Conservation (phyloP, 2,113 vertebrate genomes). For the Tonatia bakeri region DNA sequence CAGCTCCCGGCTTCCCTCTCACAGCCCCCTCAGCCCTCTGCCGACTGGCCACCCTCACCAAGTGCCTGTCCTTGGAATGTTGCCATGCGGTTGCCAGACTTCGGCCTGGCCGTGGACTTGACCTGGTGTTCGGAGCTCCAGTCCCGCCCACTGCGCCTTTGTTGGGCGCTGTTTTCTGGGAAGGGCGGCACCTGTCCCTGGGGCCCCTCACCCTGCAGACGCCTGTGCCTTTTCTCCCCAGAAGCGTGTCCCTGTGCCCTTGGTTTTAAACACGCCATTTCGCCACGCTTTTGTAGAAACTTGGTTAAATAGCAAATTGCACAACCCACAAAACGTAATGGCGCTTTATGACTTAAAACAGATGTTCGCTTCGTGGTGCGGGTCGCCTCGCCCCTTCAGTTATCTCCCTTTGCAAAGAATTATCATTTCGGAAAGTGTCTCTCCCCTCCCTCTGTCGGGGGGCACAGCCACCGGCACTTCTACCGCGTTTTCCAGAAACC, state of each 20-base stretch:
- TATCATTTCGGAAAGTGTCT: neutral
- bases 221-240: neutral
- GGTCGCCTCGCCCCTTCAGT: neutral
- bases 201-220: neutral
- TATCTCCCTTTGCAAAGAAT: neutral
- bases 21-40: rapidly evolving
- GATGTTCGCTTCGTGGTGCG: neutral
- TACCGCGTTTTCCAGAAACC: neutral
- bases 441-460: neutral
- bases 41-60: rapidly evolving
- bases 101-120: rapidly evolving
- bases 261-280: neutral
- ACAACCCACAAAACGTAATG: neutral
- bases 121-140: rapidly evolving
- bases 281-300: neutral
- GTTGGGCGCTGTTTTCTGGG: neutral
- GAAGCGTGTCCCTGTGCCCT: neutral
- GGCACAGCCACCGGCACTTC: rapidly evolving
- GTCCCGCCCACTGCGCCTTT: neutral
- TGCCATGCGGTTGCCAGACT: rapidly evolving
- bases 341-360: slow-evolving; percentile 41
- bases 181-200: neutral
- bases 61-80: rapidly evolving
- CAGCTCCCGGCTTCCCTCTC: neutral
- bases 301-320: neutral